Evolutionary conservation across 2,888 invertebrate species (phyloP).

Genomic region (Melinaea menophilus): DNA sequence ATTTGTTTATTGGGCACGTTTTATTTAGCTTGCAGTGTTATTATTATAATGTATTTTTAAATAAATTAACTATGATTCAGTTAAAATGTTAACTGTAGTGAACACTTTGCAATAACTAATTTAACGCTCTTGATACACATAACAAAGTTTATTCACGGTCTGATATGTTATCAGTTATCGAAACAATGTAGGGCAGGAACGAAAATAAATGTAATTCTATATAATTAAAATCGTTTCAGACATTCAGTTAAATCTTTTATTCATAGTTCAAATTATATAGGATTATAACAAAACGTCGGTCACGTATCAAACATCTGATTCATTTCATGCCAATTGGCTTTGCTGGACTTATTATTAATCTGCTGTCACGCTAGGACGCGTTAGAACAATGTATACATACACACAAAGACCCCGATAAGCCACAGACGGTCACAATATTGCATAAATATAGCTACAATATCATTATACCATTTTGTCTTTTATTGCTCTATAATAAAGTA

Average conservation of each 20-base stretch:
- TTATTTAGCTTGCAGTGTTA: too few species aligned
- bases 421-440: conserved; percentile 28
- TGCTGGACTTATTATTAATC: conserved; percentile 29
- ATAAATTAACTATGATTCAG: too few species aligned
- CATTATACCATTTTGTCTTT: conserved; percentile 15
- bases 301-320: conserved; percentile 2
- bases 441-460: conserved; percentile 1
- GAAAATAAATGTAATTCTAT: too few species aligned
- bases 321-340: conserved; percentile 18
- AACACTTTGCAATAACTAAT: too few species aligned
- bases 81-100: too few species aligned
- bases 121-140: too few species aligned
- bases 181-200: too few species aligned
- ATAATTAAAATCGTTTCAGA: neutral
- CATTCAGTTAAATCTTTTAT: neutral
- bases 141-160: too few species aligned
- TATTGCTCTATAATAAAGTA: conserved; percentile 17
- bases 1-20: too few species aligned
- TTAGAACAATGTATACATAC: conserved; percentile 33
- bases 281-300: neutral
- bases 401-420: conserved; percentile 27
- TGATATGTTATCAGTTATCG: too few species aligned
- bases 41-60: too few species aligned
- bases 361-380: conserved; percentile 34
- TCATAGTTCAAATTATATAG: neutral